These are phyloP conservation scores for Xerus rutilus DNA, from an alignment of 2,797 vertebrate genomes.

Conservation along the genomic window DNA sequence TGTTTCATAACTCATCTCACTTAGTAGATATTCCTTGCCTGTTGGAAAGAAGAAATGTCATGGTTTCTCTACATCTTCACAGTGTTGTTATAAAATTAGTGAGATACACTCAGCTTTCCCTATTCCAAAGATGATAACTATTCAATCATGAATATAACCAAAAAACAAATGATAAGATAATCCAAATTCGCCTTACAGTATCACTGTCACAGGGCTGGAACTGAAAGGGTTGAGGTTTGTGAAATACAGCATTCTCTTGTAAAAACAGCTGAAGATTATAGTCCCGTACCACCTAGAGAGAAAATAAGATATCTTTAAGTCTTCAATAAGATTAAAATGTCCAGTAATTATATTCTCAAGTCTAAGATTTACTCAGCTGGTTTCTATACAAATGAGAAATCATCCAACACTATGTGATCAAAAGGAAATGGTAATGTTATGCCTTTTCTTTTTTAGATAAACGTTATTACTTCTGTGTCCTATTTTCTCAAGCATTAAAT, in stretches of 20 bases:
- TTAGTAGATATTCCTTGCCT: constrained; percentile 5
- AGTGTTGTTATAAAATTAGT: constrained; percentile 47
- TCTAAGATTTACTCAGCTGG: constrained; percentile 38
- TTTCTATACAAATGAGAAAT: constrained; percentile 56
- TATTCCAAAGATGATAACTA: constrained; percentile 10
- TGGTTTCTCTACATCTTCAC: not conserved
- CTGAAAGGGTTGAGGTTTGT: constrained; percentile 96
- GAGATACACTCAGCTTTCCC: constrained; percentile 53
- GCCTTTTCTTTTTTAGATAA: constrained; percentile 59
- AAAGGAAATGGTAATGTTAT: constrained; percentile 56
- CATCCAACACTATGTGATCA: not conserved
- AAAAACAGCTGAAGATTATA: constrained; percentile 97
- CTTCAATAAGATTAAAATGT: constrained; percentile 64
- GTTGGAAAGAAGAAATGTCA: constrained; percentile 42
- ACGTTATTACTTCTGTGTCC: not conserved
- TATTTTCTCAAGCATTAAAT: constrained; percentile 67
- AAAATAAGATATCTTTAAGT: constrained; percentile 67
- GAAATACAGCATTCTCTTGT: constrained; percentile 96
- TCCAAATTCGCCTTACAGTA: constrained; percentile 90
- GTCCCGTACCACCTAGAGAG: constrained; percentile 94
- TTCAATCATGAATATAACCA: constrained; percentile 13
- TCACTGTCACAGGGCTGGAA: constrained; percentile 98
- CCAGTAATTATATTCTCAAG: constrained; percentile 21
- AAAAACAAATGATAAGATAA: constrained; percentile 1
- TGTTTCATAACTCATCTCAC: constrained; percentile 12